phyloP scores from a whole-genome alignment of 30 jellyfish, hydroid and myxozoan species.

The Hydractinia symbiolongicarpus region DNA sequence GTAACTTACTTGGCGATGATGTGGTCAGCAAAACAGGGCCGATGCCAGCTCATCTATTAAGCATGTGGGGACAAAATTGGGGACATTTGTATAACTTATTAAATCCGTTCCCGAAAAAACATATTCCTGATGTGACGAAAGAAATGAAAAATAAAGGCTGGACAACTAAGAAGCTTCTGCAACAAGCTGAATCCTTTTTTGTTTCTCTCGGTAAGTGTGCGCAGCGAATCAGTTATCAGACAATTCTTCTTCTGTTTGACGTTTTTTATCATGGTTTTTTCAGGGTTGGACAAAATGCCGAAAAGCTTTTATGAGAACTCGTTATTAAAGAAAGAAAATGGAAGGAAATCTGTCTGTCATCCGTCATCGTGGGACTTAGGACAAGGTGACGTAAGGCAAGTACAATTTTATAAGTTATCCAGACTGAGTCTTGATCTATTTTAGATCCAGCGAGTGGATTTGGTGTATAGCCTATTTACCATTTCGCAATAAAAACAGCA shows the following conservation, averaged over 20 bases:
- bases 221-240: too few relatives aligned
- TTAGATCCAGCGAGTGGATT: not conserved
- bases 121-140: slow-evolving; percentile 56
- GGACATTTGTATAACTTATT: slow-evolving; percentile 33
- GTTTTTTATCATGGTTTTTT: not conserved
- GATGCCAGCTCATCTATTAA: slow-evolving; percentile 63
- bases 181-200: slow-evolving; percentile 61
- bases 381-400: slow-evolving; percentile 77
- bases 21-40: slow-evolving; percentile 42
- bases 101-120: slow-evolving; percentile 59
- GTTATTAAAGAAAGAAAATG: slow-evolving; percentile 26
- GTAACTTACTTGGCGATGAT: slow-evolving; percentile 43
- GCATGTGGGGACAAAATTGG: slow-evolving; percentile 88
- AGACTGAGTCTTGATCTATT: not conserved
- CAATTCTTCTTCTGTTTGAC: too few relatives aligned
- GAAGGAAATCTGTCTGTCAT: slow-evolving; percentile 72
- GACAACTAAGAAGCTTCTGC: slow-evolving; percentile 32
- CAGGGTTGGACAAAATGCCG: slow-evolving; percentile 74
- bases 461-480: not conserved
- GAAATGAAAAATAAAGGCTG: slow-evolving; percentile 47
- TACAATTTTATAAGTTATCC: not conserved
- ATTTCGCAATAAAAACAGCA: too few relatives aligned
- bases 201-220: slow-evolving; percentile 53
- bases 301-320: slow-evolving; percentile 62
- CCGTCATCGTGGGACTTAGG: slow-evolving; percentile 81